Percentiles rank a stretch among this genome's conserved stretches.
phyloP scores from a whole-genome alignment of 2,113 vertebrate species.

The Poicephalus meyeri region DNA sequence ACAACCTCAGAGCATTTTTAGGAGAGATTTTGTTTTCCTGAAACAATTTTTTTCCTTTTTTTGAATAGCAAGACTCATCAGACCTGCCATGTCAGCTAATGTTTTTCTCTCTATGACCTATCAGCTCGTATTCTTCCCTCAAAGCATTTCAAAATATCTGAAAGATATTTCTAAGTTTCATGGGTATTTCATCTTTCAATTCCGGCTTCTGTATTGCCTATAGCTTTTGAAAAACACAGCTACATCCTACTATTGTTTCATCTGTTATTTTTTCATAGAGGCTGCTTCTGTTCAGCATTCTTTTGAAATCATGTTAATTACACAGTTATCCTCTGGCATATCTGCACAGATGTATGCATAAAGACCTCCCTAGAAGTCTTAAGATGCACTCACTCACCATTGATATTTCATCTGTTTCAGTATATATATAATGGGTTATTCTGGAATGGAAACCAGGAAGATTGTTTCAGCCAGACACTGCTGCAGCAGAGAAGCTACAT shows the following conservation, averaged over 20 bases:
- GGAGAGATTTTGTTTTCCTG: not conserved
- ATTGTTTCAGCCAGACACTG: not conserved
- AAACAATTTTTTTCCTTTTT: not conserved
- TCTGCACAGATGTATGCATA: not conserved
- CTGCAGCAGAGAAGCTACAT: not conserved
- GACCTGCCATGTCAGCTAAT: accelerated
- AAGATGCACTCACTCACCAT: not conserved
- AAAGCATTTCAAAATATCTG: not conserved
- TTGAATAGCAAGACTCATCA: not conserved
- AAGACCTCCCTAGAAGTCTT: not conserved
- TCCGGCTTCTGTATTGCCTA: not conserved
- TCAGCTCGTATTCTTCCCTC: not conserved
- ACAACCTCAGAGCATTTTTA: not conserved
- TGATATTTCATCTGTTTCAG: not conserved
- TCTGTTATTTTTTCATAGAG: not conserved
- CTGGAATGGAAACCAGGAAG: not conserved
- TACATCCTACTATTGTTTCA: not conserved
- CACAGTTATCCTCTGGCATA: not conserved
- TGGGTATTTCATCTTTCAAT: not conserved
- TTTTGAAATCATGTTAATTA: not conserved
- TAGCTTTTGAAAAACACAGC: not conserved
- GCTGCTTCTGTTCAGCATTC: not conserved
- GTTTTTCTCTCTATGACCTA: not conserved
- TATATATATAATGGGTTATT: not conserved
- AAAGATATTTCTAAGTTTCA: not conserved